Conservation (phyloP, 2,113 vertebrate genomes). For the Ictalurus punctatus region DNA sequence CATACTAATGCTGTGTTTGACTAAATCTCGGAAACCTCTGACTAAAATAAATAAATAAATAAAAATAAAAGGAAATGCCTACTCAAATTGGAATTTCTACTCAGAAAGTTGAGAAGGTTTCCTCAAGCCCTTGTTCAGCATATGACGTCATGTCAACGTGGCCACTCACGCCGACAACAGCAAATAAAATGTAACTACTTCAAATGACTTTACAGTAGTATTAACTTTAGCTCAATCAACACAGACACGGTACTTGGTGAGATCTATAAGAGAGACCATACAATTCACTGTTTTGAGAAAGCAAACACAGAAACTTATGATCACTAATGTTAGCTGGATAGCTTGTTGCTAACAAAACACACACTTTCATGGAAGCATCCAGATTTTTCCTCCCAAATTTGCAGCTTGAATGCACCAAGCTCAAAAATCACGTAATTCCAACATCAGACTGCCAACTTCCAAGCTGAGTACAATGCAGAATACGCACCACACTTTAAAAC, state of each 20-base stretch:
- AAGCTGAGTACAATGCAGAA: neutral
- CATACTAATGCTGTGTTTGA: neutral
- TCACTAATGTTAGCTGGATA: neutral
- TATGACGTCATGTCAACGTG: neutral
- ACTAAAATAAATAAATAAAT: neutral
- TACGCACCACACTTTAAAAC: constrained; percentile 23
- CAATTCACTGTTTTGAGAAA: neutral
- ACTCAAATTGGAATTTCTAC: neutral
- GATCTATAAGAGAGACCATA: neutral
- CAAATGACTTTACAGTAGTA: neutral
- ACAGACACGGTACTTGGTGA: neutral
- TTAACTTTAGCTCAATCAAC: neutral
- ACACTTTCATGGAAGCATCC: neutral
- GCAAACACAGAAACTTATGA: neutral
- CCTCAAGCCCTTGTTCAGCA: neutral
- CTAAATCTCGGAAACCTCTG: neutral
- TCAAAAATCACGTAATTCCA: neutral
- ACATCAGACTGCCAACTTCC: neutral
- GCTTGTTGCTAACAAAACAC: neutral
- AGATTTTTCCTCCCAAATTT: neutral
- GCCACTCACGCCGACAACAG: neutral
- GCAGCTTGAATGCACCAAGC: neutral
- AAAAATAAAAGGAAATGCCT: neutral
- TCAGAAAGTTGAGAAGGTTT: neutral
- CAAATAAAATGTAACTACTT: neutral